Conservation (phyloP, 2,797 vertebrate species). For the Dendrocincla tyrannina region DNA sequence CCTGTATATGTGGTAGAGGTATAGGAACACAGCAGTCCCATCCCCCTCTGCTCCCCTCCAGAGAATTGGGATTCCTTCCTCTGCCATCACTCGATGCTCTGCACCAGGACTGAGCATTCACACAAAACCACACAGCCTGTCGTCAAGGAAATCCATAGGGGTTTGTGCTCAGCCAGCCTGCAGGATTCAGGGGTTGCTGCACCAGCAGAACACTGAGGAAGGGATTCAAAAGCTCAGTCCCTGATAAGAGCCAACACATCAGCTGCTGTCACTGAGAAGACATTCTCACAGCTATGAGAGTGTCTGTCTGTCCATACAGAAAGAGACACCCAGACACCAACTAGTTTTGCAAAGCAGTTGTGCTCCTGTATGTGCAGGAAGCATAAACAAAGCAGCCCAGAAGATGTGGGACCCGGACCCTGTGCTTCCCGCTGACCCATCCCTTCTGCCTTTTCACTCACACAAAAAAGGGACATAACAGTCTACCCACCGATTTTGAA, state of each 20-base stretch:
- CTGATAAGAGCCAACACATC: not conserved
- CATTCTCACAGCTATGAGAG: accelerated
- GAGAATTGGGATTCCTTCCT: not conserved
- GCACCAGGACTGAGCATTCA: not conserved
- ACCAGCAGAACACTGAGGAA: not conserved
- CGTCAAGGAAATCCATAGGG: not conserved
- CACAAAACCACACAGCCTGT: not conserved
- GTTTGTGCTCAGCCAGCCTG: not conserved
- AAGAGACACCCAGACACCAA: not conserved
- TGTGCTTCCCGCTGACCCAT: accelerated
- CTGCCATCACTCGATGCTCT: not conserved
- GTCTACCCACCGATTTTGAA: not conserved
- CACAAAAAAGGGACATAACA: not conserved
- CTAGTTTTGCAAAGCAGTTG: not conserved
- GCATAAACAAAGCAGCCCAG: not conserved
- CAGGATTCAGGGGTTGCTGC: not conserved
- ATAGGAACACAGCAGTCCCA: not conserved
- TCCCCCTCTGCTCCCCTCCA: not conserved
- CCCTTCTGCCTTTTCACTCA: not conserved
- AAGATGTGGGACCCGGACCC: accelerated
- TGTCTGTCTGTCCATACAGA: not conserved
- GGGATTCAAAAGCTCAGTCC: not conserved
- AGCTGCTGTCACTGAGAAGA: not conserved
- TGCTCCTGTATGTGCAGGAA: accelerated
- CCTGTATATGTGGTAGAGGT: not conserved